phyloP scores from a whole-genome alignment of 1,140 invertebrate species.

The Sycobia sp. region DNA sequence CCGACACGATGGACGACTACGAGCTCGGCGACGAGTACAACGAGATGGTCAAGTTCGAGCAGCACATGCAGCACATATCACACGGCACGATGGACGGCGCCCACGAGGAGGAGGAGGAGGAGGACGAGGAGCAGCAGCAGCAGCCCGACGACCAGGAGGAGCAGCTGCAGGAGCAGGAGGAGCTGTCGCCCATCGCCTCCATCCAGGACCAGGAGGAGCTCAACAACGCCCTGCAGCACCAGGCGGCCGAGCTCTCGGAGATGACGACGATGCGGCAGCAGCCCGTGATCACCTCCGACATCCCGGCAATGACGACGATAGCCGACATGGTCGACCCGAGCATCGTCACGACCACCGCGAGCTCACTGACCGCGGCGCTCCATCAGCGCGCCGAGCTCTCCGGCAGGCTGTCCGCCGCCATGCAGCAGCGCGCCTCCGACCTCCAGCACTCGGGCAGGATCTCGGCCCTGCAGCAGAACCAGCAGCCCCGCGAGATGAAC shows the following conservation, averaged over 20 bases:
- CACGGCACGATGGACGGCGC: background rate
- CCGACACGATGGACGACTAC: slow-evolving; percentile 27
- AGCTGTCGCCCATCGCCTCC: background rate
- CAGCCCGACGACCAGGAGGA: background rate
- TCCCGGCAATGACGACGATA: slow-evolving; percentile 7
- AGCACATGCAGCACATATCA: slow-evolving; percentile 9
- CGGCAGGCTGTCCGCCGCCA: background rate
- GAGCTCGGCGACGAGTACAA: slow-evolving; percentile 21
- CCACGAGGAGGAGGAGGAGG: slow-evolving; percentile 21
- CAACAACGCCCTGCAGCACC: background rate
- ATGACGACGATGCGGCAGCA: slow-evolving; percentile 8
- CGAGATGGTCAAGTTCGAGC: slow-evolving; percentile 28
- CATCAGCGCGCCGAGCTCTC: background rate
- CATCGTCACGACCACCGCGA: slow-evolving; percentile 12
- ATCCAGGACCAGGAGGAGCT: slow-evolving; percentile 18
- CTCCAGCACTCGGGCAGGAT: background rate
- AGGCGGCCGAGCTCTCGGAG: slow-evolving; percentile 11
- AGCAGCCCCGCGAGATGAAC: slow-evolving; percentile 9
- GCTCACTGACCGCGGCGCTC: background rate
- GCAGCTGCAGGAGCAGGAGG: slow-evolving; percentile 10
- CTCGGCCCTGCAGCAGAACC: background rate
- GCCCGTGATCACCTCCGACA: background rate
- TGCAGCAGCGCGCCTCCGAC: slow-evolving; percentile 2
- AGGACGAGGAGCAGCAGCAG: slow-evolving; percentile 5
- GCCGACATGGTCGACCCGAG: slow-evolving; percentile 19